These are phyloP conservation scores for Enteromius treurensis DNA, from an alignment of 2,797 vertebrate genomes.

Conservation along the genomic window DNA sequence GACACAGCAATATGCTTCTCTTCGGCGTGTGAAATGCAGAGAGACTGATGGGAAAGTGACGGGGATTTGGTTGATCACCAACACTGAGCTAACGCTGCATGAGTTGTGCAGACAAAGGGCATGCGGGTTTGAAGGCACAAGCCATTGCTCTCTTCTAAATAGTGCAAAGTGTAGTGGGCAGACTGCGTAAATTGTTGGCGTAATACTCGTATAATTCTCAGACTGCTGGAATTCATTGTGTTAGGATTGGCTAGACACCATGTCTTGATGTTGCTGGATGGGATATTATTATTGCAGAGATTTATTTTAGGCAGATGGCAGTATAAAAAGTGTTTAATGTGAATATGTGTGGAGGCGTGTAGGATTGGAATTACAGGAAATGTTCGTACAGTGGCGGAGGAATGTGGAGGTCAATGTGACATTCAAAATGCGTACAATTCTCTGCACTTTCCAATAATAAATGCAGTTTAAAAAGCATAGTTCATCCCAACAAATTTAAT, in stretches of 20 bases:
- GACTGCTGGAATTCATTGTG: conserved; percentile 64
- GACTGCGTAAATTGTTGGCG: conserved; percentile 57
- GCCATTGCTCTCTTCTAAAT: conserved; percentile 26
- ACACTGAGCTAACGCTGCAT: not conserved
- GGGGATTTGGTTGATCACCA: conserved; percentile 19
- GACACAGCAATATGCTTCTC: conserved; percentile 9
- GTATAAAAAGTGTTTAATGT: conserved; percentile 63
- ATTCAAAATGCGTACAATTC: not conserved
- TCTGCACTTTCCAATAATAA: conserved; percentile 3
- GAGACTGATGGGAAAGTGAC: conserved; percentile 11
- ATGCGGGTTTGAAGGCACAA: conserved; percentile 13
- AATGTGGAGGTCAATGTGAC: conserved; percentile 11
- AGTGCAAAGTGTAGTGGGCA: conserved; percentile 12
- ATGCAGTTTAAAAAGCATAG: not conserved
- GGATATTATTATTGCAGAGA: conserved; percentile 63
- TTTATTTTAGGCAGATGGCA: conserved; percentile 68
- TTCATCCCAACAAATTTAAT: not conserved
- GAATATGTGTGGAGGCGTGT: conserved; percentile 48
- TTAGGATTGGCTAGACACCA: conserved; percentile 72
- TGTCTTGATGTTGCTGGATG: conserved; percentile 70
- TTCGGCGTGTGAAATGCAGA: conserved; percentile 20
- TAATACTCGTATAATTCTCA: conserved; percentile 60
- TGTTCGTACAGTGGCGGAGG: not conserved
- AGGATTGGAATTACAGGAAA: conserved; percentile 29
- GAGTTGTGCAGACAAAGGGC: conserved; percentile 17